phyloP scores from a whole-genome alignment of 2,888 invertebrate species.

The Drosophila kokeensis region DNA sequence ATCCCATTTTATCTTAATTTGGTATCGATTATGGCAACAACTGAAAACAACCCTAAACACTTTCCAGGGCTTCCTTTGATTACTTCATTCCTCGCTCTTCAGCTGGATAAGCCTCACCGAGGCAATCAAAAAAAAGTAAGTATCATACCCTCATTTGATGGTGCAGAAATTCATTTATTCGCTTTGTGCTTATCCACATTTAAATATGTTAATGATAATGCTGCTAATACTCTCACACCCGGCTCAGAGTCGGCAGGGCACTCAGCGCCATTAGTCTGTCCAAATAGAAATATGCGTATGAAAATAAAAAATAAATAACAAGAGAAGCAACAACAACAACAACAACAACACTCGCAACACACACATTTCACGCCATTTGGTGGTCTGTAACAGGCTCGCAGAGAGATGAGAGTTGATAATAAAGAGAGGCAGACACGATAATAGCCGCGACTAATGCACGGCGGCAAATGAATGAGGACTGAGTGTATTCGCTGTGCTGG shows the following conservation, averaged over 20 bases:
- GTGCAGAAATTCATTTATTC: conserved; percentile 33
- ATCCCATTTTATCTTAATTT: not conserved
- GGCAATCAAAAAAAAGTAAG: not conserved
- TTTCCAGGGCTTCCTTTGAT: conserved; percentile 19
- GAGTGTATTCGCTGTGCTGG: conserved; percentile 26
- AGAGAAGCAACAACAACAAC: conserved; percentile 10
- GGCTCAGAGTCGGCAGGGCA: conserved; percentile 28
- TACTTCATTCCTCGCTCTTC: conserved; percentile 10
- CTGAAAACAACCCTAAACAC: not conserved
- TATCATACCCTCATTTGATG: conserved; percentile 12
- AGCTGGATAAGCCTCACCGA: conserved; percentile 1
- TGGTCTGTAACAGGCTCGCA: conserved; percentile 35
- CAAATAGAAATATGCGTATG: conserved; percentile 48
- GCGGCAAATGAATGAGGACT: conserved; percentile 63
- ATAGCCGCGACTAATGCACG: conserved; percentile 79
- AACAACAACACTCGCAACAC: conserved; percentile 19
- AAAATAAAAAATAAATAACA: conserved; percentile 18
- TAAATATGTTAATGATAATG: conserved; percentile 78
- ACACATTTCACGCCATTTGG: conserved; percentile 45
- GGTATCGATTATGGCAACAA: not conserved
- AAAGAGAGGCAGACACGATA: conserved; percentile 63
- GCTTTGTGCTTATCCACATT: conserved; percentile 47
- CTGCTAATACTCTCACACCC: conserved; percentile 65
- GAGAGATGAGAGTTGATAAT: conserved; percentile 62
- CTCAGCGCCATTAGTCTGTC: conserved; percentile 62